Evolutionary conservation across 2,113 vertebrate species (phyloP).

Genomic region (Perognathus longimembris): DNA sequence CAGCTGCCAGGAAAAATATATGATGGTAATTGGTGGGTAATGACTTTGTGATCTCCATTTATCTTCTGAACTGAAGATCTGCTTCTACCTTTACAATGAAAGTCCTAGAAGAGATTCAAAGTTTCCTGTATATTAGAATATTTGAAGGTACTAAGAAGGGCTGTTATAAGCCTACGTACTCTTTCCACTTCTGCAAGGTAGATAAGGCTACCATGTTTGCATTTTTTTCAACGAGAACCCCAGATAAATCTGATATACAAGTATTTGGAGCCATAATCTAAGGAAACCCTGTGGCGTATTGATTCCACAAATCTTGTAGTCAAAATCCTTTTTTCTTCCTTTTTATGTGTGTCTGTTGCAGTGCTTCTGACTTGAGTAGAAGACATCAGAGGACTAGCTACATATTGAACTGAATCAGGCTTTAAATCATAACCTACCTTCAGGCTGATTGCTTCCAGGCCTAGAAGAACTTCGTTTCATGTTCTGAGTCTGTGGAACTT

Average conservation of each 20-base stretch:
- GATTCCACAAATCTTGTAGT: conserved; percentile 27
- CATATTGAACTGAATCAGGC: not conserved
- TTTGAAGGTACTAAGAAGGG: not conserved
- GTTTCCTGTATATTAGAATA: not conserved
- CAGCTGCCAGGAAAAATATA: conserved; percentile 11
- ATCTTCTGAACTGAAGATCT: not conserved
- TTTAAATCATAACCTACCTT: conserved; percentile 53
- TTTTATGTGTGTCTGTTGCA: not conserved
- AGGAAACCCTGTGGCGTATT: not conserved
- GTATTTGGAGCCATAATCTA: not conserved
- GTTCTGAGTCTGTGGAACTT: conserved; percentile 16
- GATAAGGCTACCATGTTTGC: not conserved
- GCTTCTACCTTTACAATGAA: conserved; percentile 20
- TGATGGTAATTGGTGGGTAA: not conserved
- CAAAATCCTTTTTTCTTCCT: not conserved
- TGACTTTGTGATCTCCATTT: not conserved
- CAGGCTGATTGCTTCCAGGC: conserved; percentile 57
- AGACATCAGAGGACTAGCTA: not conserved
- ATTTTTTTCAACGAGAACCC: not conserved
- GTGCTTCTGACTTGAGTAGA: not conserved
- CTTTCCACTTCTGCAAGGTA: not conserved
- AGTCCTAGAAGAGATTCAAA: not conserved
- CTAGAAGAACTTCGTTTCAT: conserved; percentile 40
- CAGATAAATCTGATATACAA: not conserved
- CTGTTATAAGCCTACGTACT: not conserved